Evolutionary conservation across 2,113 vertebrate species (phyloP), one percentile per base, ranked within the genome.

Genomic region (Himantopus leucocephalus): DNA sequence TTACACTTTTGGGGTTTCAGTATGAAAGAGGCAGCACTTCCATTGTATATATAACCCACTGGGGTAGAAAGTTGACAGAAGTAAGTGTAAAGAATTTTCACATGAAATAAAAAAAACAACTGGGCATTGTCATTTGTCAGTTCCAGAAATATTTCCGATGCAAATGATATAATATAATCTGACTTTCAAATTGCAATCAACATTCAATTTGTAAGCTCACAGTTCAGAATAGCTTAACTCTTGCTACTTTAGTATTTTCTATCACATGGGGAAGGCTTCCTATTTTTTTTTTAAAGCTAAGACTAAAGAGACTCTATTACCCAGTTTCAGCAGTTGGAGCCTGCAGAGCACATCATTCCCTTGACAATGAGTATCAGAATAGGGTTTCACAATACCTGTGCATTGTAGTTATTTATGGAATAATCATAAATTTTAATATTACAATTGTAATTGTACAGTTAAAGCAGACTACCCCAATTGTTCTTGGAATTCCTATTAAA

Each of bases 151-250:
- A 82, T 8, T 76, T 66, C 1, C 0, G 21, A 87, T 85, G 74
- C 77, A 90, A 92, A 82, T 45, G 20, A n/a, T 17, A 56, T n/a
- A 35, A 78, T 26, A 76, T 26, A 88, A 95, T 94, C 72, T 86
- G 64, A 67, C 82, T 96, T 94, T 67, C 59, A 96, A 84, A 92
- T 60, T 53, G 47, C 43, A 96, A 84, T 81, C 79, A 84, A 6
- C 12, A 1, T 68, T 93, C 35, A 55, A 12, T 72, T 88, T 84
- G 30, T 14, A 64, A 63, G 7, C 14, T 81, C 41, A 41, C 67
- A 4, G 17, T 71, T 52, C 50, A 53, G 34, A 74, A 47, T 2
- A 39, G 5, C 53, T 75, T 85, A 76, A 88, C 45, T 53, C 91
- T 35, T 74, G 29, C 47, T 67, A 30, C 47, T 80, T 75, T 50